Evolutionary conservation across 2,113 vertebrate species (phyloP), one percentile per base, ranked within the genome.

Genomic region (Crocuta crocuta): DNA sequence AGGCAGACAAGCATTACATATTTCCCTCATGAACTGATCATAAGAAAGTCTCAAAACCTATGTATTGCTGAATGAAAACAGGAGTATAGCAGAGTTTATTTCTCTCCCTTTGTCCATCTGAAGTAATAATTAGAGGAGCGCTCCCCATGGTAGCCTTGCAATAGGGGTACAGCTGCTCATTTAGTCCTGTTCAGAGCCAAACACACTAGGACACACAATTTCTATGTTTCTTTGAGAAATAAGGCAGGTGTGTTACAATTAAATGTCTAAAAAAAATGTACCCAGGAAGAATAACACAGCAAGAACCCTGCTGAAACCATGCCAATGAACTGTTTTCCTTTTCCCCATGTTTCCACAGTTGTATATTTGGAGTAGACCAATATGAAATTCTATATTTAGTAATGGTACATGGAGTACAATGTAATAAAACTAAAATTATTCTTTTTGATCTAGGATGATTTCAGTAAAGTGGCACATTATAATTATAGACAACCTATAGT

Each of bases 401-500:
- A 53, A 24, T n/a, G 35, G 82, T 70, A 93, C 95, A 98, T 74
- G 82, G 17, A 94, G 55, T 33, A 68, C 79, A 86, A 76, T 4
- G 35, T 78, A 97, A 98, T 97, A 97, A 98, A 97, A 17, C 11
- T 92, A 39, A 73, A 97, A 98, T 91, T 94, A 93, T 85, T 97
- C 94, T 76, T 96, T 95, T 15, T 87, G 89, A 96, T 74, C 92
- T 84, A 91, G 9, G 66, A 48, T 70, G 98, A 98, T 89, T 97
- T 71, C 88, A 92, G 80, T 80, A 93, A 98, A 96, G 94, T 87
- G 79, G 61, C 9, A 4, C 70, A 97, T 91, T 98, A 91, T 98
- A 98, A 98, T 98, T 98, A 97, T 4, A 97, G 83, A 43, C 89
- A 91, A 35, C 98, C 95, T 83, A 43, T 5, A 39, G 98, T 92